Evolutionary conservation across 1,140 invertebrate genomes (phyloP), one percentile per base, ranked within the genome.

Genomic region (Alviniconcha marisindica): DNA sequence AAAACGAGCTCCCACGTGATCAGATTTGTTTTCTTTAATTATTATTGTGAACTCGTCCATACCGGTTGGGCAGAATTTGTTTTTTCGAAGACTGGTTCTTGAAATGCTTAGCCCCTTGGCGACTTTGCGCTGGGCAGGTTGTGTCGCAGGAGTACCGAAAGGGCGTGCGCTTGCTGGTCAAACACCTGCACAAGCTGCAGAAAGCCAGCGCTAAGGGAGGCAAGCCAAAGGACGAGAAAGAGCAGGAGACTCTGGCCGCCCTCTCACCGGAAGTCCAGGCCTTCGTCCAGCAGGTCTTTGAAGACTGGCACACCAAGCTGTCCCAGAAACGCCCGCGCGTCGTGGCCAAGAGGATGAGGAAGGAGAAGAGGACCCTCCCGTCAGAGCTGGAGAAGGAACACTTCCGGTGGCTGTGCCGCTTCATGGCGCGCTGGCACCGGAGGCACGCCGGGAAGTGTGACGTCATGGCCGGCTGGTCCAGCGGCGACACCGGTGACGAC

Each of bases 351-450:
- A 1, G 48, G 15, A 60, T 78, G 51, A 2, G 21, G 31, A 54
- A 38, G 48, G 28, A 78, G 14, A 38, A 56, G 33, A 28, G 77
- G n/a, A 56, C 31, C 18, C 51, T 78, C 28, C 77, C 77, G 24
- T 7, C 44, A 12, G 77, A 51, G 0, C 31, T 78, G 33, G 77
- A 78, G 77, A 56, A 38, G 44, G 77, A 78, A 12, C 51, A 78
- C 51, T 40, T 78, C 77, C 77, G 12, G 48, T 78, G 77, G 77
- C 51, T 78, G 21, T 51, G 48, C 33, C 51, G 48, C 3, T 51
- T 60, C n/a, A 24, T 78, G 31, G 77, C 31, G 7, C 77, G 77
- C 31, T 78, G 77, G 77, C 77, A 78, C 31, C 77, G 77, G 31
- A 51, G 51, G 5, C 44, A 78, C 56, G 77, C 77, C 12, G 77